Evolutionary conservation across 2,888 invertebrate species (phyloP), one percentile per base, ranked within the genome.

Genomic region (Spodoptera picta): DNA sequence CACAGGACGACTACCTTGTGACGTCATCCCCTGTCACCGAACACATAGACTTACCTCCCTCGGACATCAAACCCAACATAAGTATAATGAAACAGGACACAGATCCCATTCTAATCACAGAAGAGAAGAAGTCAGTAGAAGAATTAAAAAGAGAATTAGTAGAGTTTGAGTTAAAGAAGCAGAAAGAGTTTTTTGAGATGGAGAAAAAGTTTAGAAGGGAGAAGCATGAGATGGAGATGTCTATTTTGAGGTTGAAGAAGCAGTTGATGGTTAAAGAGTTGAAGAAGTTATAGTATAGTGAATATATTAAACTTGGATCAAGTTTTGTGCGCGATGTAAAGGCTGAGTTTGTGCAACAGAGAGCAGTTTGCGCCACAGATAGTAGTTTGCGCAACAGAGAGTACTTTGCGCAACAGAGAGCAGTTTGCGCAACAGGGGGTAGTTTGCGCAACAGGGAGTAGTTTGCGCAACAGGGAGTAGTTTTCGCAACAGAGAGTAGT

Each of bases 111-210:
- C 64, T 63, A 27, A 69, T 78, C 12, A 31, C 48, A 24, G 75
- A 66, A 23, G 71, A 73, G 1, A 75, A 69, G n/a, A 73, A 61
- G 12, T 47, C 60, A 0, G 46, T 69, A 36, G 76, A 82, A 31
- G 75, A 81, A 1, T 53, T 82, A 4, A 75, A 58, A 44, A 73
- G 60, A 54, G 80, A 80, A 4, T 11, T 82, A n/a, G 31, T 77
- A 0, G 80, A 82, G 23, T 82, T 82, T 23, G 81, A 82, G 50
- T 52, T 82, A 53, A 77, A 31, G 3, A 81, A 61, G 9, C 77
- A 82, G 50, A 80, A 68, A 41, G 80, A 83, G 64, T 27, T 80
- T 27, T 80, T 76, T 60, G 79, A 80, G 36, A 75, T 83, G n/a
- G 83, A 83, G 47, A 78, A 74, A 41, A 61, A 66, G 54, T 74